Conservation (phyloP, 2,888 invertebrate species). For the Carabus problematicus region DNA sequence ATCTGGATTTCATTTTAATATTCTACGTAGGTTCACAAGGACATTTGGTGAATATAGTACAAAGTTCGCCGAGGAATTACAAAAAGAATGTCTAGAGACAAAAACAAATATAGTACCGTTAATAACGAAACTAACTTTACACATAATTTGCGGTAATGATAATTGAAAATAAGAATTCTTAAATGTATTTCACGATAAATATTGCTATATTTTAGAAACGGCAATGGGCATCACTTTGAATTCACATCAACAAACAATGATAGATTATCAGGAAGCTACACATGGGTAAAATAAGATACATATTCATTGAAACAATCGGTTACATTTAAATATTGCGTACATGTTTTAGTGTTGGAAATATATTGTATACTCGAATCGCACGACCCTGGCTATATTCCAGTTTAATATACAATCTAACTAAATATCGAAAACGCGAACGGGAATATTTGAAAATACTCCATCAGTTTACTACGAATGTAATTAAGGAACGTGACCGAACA, state of each 20-base stretch:
- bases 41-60: conserved; percentile 8
- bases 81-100: neutral
- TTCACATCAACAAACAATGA: neutral
- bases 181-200: neutral
- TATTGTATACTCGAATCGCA: conserved; percentile 5
- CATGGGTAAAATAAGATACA: conserved; percentile 1
- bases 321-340: neutral
- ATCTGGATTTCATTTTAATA: conserved; percentile 22
- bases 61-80: neutral
- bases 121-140: conserved; percentile 9
- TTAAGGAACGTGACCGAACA: conserved; percentile 25
- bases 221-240: conserved; percentile 16
- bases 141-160: conserved; percentile 14
- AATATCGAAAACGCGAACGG: neutral
- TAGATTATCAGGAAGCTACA: neutral
- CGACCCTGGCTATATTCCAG: conserved; percentile 23
- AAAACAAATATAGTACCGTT: conserved; percentile 19
- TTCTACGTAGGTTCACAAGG: neutral
- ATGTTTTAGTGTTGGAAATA: conserved; percentile 18
- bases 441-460: conserved; percentile 28
- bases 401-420: conserved; percentile 6
- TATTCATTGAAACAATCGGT: neutral
- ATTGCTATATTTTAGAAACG: conserved; percentile 5
- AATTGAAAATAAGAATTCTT: neutral
- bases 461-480: conserved; percentile 31